These are phyloP conservation scores for Tylochromis polylepis DNA, from an alignment of 2,113 vertebrate species.

Conservation along the genomic window DNA sequence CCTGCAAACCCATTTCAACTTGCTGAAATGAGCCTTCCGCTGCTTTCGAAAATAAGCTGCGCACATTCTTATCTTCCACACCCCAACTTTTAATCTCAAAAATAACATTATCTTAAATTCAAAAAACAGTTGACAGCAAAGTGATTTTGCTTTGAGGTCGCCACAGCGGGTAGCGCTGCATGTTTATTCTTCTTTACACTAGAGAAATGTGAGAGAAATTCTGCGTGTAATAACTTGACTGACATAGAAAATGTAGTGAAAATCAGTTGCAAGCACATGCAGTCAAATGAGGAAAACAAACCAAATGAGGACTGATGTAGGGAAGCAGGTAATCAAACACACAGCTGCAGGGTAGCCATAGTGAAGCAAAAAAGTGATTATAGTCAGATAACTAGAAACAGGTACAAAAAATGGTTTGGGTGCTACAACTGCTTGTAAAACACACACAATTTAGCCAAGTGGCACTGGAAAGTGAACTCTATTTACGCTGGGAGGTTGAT, in stretches of 20 bases:
- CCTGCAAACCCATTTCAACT: constrained; percentile 1
- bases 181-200: background rate
- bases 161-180: background rate
- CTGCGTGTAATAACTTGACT: background rate
- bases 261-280: background rate
- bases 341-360: background rate
- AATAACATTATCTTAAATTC: background rate
- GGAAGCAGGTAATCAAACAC: background rate
- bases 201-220: background rate
- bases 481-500: background rate
- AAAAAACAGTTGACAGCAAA: background rate
- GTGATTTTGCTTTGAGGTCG: background rate
- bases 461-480: background rate
- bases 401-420: background rate
- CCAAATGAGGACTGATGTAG: background rate
- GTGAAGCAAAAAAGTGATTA: background rate
- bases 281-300: background rate
- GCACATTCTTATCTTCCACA: background rate
- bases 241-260: background rate
- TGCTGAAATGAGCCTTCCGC: background rate
- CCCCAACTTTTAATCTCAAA: background rate
- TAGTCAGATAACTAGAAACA: background rate
- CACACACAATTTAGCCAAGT: background rate
- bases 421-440: background rate
- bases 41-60: background rate